A percentile compares a stretch with the other conserved stretches of the same genome.
phyloP scores from a whole-genome alignment of 2,797 vertebrate genomes.

The Premnoplex brunnescens region DNA sequence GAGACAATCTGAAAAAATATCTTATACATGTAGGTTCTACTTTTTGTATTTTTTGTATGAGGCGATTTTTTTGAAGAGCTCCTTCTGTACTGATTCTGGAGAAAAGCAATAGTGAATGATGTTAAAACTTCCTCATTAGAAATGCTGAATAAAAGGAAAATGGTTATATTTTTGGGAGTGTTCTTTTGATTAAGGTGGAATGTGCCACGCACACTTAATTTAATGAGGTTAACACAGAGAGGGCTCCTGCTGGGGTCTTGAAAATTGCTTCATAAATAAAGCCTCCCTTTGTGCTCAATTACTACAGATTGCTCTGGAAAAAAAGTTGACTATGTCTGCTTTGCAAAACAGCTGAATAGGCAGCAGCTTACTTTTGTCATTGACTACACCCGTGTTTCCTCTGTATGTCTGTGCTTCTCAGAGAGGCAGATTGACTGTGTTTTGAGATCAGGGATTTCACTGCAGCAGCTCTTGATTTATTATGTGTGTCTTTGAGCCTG shows the following conservation, averaged over 20 bases:
- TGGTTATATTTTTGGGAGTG: slow-evolving; percentile 24
- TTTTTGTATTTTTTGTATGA: neutral
- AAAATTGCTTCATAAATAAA: neutral
- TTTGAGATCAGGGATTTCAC: neutral
- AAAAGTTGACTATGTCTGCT: fast-evolving
- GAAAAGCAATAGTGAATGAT: neutral
- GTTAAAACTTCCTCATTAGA: neutral
- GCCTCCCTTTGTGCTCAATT: neutral
- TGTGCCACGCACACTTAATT: neutral
- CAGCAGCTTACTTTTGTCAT: neutral
- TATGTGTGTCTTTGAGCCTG: neutral
- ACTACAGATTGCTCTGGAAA: neutral
- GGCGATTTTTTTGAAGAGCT: neutral
- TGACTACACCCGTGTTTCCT: fast-evolving
- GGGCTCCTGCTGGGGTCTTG: neutral
- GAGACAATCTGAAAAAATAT: neutral
- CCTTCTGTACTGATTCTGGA: neutral
- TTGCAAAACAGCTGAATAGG: neutral
- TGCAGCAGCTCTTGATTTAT: neutral
- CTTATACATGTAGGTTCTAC: fast-evolving
- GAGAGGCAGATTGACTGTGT: neutral
- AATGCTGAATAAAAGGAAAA: slow-evolving; percentile 7
- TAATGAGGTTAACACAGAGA: neutral
- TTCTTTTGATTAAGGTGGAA: slow-evolving; percentile 35
- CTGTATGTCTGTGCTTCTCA: neutral